Evolutionary conservation across 2,113 vertebrate species (phyloP), one percentile per base, ranked within the genome.

Genomic region (Phyllopteryx taeniolatus): DNA sequence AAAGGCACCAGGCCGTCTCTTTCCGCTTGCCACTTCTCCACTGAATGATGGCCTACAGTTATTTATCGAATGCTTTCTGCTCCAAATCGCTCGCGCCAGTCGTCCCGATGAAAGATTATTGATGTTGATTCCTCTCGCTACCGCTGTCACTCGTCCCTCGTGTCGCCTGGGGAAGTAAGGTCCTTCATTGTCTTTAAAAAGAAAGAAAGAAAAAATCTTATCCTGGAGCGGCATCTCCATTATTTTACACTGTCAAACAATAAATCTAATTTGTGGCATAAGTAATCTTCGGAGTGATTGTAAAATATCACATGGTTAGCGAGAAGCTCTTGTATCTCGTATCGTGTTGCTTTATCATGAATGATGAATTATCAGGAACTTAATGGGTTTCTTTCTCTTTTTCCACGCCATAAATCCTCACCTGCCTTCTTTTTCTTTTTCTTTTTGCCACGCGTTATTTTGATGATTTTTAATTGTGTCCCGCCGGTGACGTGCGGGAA

Each of bases 31-130:
- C 83, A 79, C 73, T 84, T 86, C 82, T 85, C 62, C 68, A 59
- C 83, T 83, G 84, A 90, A 83, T 79, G 86, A 88, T 86, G 88
- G 88, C 90, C 90, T 82, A 86, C 84, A 88, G 89, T 91, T 89
- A 89, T 91, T 85, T 91, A 91, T 91, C 83, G 91, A 93, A 81
- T 88, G 83, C 78, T 83, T 83, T 87, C 81, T 78, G 75, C 77
- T 83, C 79, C 80, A 80, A 88, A 87, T 85, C 82, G 76, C 66
- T 87, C 83, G 59, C 59, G 14, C 59, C 59, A 61, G 27, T 61
- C 80, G 90, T 87, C 92, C 86, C 88, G 87, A 92, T 91, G 91
- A 91, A 91, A 91, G 90, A 93, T 93, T 92, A 92, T 92, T 89
- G 93, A 92, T 91, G 90, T 89, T 91, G 91, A 92, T 91, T 93